Percentiles rank a stretch among this genome's conserved stretches.
Evolutionary conservation across 2,888 invertebrate species (phyloP).

Genomic region (Hydriomena furcata): DNA sequence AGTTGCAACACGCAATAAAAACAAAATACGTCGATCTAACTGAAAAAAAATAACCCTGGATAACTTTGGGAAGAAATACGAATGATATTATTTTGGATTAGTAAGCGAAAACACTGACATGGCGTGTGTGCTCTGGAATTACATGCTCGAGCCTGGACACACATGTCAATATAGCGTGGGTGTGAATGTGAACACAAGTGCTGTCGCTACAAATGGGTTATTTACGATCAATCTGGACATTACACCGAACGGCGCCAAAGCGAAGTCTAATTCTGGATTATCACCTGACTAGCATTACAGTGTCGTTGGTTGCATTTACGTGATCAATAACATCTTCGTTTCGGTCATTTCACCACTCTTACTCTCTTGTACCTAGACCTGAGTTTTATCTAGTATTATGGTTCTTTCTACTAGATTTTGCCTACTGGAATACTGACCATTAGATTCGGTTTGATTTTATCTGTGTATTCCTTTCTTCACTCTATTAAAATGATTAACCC

Average conservation of each 20-base stretch:
- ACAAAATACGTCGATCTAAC: too few species aligned
- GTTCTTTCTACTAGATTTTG: background rate
- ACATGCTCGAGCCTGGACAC: constrained; percentile 22
- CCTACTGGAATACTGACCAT: too few species aligned
- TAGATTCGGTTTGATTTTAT: too few species aligned
- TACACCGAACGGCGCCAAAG: constrained; percentile 44
- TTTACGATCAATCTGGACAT: constrained; percentile 43
- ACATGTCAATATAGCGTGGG: constrained; percentile 28
- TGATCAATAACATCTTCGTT: constrained; percentile 4
- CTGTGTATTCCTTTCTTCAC: too few species aligned
- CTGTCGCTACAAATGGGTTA: constrained; percentile 43
- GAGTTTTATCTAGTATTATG: background rate
- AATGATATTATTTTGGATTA: background rate
- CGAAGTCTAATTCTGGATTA: constrained; percentile 51
- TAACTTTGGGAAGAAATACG: too few species aligned
- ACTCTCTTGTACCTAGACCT: constrained; percentile 8
- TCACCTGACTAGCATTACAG: constrained; percentile 49
- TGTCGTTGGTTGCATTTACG: constrained; percentile 24
- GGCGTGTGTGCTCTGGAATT: constrained; percentile 36
- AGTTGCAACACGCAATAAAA: too few species aligned
- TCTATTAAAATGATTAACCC: too few species aligned
- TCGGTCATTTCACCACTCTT: background rate
- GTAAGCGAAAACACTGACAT: constrained; percentile 8
- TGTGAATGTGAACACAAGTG: constrained; percentile 34
- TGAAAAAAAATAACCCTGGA: too few species aligned